Evolutionary conservation across 2,113 vertebrate genomes (phyloP).

Genomic region (Catharus minimus): DNA sequence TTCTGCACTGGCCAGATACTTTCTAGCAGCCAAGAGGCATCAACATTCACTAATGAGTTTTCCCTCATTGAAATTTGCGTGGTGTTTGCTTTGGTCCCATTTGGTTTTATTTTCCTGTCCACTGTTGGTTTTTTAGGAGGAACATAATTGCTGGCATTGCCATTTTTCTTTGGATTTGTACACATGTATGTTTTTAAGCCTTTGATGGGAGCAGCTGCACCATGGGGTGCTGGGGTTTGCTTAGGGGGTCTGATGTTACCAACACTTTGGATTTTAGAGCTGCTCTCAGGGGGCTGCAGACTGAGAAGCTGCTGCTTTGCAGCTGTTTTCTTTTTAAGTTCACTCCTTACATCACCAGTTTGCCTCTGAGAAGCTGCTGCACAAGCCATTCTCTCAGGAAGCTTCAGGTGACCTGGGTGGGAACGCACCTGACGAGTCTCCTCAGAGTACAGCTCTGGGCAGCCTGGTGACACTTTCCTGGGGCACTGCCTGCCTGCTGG

Average conservation of each 20-base stretch:
- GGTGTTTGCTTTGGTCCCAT: conserved; percentile 18
- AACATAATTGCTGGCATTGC: background rate
- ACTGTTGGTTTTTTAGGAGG: conserved; percentile 30
- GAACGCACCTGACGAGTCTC: background rate
- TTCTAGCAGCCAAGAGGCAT: background rate
- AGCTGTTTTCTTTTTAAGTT: conserved; percentile 43
- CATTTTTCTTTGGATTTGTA: conserved; percentile 64
- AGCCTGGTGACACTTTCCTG: conserved; percentile 20
- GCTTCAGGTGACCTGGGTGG: background rate
- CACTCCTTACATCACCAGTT: background rate
- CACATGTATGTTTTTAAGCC: background rate
- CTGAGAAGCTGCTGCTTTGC: conserved; percentile 1
- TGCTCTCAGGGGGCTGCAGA: background rate
- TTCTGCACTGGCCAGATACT: background rate
- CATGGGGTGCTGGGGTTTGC: background rate
- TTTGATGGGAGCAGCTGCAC: conserved; percentile 19
- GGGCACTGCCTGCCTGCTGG: background rate
- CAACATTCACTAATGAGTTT: background rate
- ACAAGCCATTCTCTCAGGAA: background rate
- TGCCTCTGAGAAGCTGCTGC: conserved; percentile 4
- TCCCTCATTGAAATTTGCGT: background rate
- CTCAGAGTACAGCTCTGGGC: background rate
- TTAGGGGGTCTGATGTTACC: conserved; percentile 57
- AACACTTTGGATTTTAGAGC: conserved; percentile 33
- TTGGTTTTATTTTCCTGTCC: conserved; percentile 58